These are phyloP conservation scores for Cliona cf. orientalis DNA, from an alignment of 37 sponge, comb jelly and placozoan genomes.

Conservation along the genomic window DNA sequence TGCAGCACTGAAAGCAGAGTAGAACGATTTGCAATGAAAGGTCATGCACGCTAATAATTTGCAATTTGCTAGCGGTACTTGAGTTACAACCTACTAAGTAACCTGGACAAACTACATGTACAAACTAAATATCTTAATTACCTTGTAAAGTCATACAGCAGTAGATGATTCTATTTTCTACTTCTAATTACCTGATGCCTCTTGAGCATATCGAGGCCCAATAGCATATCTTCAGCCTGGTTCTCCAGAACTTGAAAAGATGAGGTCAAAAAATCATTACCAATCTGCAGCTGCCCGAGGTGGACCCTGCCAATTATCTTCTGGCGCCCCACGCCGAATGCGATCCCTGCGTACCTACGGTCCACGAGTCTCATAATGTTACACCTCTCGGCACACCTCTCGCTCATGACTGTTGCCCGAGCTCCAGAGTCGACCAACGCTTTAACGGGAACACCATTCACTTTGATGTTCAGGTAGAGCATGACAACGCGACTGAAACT, in stretches of 20 bases:
- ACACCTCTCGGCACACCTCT: constrained; percentile 84
- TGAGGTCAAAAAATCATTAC: constrained; percentile 78
- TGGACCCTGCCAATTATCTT: constrained; percentile 92
- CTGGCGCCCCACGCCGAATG: constrained; percentile 91
- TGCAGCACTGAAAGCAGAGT: constrained; percentile 75
- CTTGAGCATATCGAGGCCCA: constrained; percentile 97
- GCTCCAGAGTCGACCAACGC: constrained; percentile 97
- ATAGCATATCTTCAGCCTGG: constrained; percentile 87
- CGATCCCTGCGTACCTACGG: constrained; percentile 76
- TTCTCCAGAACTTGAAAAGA: constrained; percentile 90
- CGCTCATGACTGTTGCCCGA: constrained; percentile 87
- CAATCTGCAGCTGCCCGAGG: constrained; percentile 89
- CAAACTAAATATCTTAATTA: neutral
- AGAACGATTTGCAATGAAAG: neutral
- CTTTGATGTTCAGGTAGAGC: constrained; percentile 88
- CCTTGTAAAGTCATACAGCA: neutral
- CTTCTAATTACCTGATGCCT: constrained; percentile 98
- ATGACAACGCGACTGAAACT: constrained; percentile 87
- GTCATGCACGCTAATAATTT: neutral
- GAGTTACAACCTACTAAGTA: too few species aligned
- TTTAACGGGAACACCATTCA: constrained; percentile 84
- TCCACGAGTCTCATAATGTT: constrained; percentile 91
- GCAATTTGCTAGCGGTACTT: neutral
- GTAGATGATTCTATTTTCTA: too few species aligned
- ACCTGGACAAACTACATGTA: neutral